These are phyloP conservation scores for Craseonycteris thonglongyai DNA, from an alignment of 2,113 vertebrate species.

Conservation along the genomic window DNA sequence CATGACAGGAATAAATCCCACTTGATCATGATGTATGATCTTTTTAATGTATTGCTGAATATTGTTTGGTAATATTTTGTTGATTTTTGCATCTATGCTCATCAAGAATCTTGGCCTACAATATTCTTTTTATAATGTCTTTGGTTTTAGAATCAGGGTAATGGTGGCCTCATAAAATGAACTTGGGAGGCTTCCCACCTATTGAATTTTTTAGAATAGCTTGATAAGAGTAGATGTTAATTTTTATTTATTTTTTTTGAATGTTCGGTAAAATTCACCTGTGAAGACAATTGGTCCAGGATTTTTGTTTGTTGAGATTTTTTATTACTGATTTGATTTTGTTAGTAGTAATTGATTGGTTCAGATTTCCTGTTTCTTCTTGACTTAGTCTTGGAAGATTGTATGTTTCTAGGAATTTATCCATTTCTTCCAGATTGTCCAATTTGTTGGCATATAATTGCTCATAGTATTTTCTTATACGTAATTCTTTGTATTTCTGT, in stretches of 20 bases:
- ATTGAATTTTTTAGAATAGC: neutral
- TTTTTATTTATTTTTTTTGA: neutral
- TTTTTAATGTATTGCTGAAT: neutral
- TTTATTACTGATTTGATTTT: neutral
- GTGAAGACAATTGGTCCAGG: neutral
- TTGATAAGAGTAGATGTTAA: neutral
- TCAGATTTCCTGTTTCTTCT: neutral
- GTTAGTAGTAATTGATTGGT: neutral
- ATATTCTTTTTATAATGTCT: neutral
- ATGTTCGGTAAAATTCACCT: neutral
- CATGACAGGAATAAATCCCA: neutral
- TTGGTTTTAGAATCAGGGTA: neutral
- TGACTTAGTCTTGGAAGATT: neutral
- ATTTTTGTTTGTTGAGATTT: neutral
- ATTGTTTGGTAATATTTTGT: neutral
- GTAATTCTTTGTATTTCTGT: neutral
- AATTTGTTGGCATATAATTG: neutral
- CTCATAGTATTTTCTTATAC: neutral
- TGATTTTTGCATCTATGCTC: neutral
- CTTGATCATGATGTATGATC: neutral
- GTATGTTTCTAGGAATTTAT: neutral
- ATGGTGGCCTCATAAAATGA: neutral
- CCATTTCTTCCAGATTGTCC: neutral
- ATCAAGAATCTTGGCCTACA: neutral
- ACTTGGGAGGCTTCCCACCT: neutral